Base-by-base conservation (phyloP, 2,113 vertebrate genomes). In the Dasyornis broadbenti region DNA sequence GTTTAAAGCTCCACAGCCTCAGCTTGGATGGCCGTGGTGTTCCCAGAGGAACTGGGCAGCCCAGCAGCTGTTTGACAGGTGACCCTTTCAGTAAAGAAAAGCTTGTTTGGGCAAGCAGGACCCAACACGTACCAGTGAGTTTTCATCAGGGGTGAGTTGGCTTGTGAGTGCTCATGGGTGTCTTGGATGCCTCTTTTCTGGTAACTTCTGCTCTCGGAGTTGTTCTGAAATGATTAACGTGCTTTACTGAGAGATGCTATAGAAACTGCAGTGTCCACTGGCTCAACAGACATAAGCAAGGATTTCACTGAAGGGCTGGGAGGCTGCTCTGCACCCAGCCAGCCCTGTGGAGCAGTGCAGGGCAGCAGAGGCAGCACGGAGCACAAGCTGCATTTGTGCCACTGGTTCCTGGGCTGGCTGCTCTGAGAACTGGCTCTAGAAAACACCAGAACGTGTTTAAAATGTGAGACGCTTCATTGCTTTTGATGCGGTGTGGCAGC, bases 71-170 rank as follows among this genome's bases (percentile, higher is more conserved):
- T 31, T 17, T 21, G 24, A 50, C 44, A 31, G 49, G 21, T 0
- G 3, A 50, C 26, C 13, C 37, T 50, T 59, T 27, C 26, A 42
- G 44, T 26, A 35, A 50, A 35, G 26, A 59, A 59, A 42, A 57
- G 31, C 42, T 49, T 50, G 3, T 75, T 49, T 30, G 61, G 71
- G 31, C 35, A 35, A 35, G 35, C 39, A 30, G 52, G 35, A 30
- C 35, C 13, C 26, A 35, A 9, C 4, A 0, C 5, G 10, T 13
- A 6, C 13, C 33, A 24, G 24, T 0, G 2, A 42, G 13, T 23
- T 78, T n/a, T 33, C 33, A 28, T 49, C 7, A 44, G 30, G 53
- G 37, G 16, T 26, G n/a, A 49, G 20, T n/a, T 65, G 49, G 28
- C 42, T 70, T 57, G 47, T 2, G 1, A 45, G 45, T 40, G 39